Evolutionary conservation across 2,888 invertebrate species (phyloP), one percentile per base, ranked within the genome.

Genomic region (Pyrrhopygopsis socrates): DNA sequence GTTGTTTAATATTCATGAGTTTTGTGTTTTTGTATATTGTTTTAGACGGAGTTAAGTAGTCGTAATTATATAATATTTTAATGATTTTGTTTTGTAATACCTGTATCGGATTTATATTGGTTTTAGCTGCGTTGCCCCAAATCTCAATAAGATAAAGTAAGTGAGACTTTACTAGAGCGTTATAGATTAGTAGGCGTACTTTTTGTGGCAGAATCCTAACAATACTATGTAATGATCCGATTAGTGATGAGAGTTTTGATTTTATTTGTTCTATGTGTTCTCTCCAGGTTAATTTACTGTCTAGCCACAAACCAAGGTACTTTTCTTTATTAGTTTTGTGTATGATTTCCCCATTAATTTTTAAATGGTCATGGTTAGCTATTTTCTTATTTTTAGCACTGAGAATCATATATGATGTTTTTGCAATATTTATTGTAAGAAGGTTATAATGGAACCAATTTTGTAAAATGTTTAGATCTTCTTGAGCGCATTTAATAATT

Each of bases 51-150:
- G 75, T 75, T 41, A 75, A n/a, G 29, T n/a, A 75, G 29, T 75
- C 27, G 63, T 63, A 75, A 20, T 75, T 60, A 27, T 75, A 27
- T n/a, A 75, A 29, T 1, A 75, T 63, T 75, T 75, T 75, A 58
- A 75, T 20, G 63, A 63, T 13, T 45, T 75, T 75, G 58, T 75
- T 75, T 30, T 75, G 75, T n/a, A 63, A 13, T 41, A 20, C 63
- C 18, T 75, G 75, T 15, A 75, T 27, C 2, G 29, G 29, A 63
- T 63, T 75, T 20, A 75, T 13, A 20, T 60, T 60, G 6, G 38
- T 41, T 75, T 75, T 75, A 27, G 74, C 74, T 2, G 63, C 63
- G 27, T 5, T 63, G 2, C 74, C 74, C 74, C 74, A 60, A 20
- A 74, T 18, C 60, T 74, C 74, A 1, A 75, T 63, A 20, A 60